Evolutionary conservation across 2,888 invertebrate genomes (phyloP).

Genomic region (Tigriopus californicus): DNA sequence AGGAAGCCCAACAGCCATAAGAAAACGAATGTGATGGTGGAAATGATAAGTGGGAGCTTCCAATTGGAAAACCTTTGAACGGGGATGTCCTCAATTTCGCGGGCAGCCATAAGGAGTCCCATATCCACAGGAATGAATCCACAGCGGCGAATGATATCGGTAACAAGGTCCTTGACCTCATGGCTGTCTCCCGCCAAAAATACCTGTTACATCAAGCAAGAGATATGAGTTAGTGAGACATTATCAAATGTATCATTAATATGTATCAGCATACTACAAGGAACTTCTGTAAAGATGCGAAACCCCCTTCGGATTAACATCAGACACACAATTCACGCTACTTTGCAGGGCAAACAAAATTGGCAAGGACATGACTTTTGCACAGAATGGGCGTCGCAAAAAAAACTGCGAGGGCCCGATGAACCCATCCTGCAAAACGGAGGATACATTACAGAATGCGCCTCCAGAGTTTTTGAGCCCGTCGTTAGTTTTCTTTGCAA

Average conservation of each 20-base stretch:
- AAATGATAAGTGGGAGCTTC: constrained; percentile 16
- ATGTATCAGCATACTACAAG: too few relatives aligned
- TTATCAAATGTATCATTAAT: not conserved
- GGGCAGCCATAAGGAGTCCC: constrained; percentile 17
- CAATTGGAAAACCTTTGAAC: constrained; percentile 18
- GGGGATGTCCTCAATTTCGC: constrained; percentile 19
- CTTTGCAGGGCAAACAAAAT: too few relatives aligned
- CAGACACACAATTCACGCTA: not conserved
- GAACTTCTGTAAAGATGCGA: too few relatives aligned
- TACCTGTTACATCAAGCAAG: constrained; percentile 12
- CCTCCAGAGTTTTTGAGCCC: too few relatives aligned
- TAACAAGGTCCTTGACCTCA: constrained; percentile 16
- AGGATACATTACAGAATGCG: too few relatives aligned
- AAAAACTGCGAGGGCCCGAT: too few relatives aligned
- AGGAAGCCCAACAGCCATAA: constrained; percentile 17
- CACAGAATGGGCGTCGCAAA: too few relatives aligned
- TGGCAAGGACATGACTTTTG: too few relatives aligned
- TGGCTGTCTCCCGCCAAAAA: constrained; percentile 17
- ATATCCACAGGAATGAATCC: constrained; percentile 18
- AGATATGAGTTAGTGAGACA: not conserved
- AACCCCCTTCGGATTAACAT: not conserved
- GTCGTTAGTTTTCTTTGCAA: too few relatives aligned
- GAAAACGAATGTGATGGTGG: constrained; percentile 12
- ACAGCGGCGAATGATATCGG: constrained; percentile 16
- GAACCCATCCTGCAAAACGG: too few relatives aligned